Conservation (phyloP, 2,888 invertebrate species). For the Drosophila atroscutellata region DNA sequence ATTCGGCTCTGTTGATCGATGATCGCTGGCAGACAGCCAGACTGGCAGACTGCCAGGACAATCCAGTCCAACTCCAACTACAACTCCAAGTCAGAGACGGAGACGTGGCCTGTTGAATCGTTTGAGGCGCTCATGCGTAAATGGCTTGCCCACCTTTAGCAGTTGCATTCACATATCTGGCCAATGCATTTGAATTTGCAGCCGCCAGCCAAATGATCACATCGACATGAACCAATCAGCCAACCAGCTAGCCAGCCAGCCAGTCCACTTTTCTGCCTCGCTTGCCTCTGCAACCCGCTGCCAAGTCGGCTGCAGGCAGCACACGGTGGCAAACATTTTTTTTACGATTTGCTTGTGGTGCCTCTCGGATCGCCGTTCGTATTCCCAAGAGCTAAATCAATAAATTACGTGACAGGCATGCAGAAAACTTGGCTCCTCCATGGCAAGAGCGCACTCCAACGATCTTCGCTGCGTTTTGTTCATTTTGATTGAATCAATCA, state of each 20-base stretch:
- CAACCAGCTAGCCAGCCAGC: slow-evolving; percentile 36
- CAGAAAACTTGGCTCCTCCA: slow-evolving; percentile 75
- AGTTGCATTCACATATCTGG: slow-evolving; percentile 77
- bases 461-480: slow-evolving; percentile 65
- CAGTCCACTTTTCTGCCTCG: slow-evolving; percentile 52
- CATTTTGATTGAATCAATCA: slow-evolving; percentile 84
- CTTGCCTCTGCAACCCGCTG: not conserved
- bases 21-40: slow-evolving; percentile 55
- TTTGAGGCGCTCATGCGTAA: slow-evolving; percentile 76
- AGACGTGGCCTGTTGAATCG: slow-evolving; percentile 55
- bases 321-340: slow-evolving; percentile 76
- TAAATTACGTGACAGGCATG: slow-evolving; percentile 85
- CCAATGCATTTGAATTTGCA: slow-evolving; percentile 76
- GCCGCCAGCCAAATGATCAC: slow-evolving; percentile 72
- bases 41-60: not conserved
- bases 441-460: slow-evolving; percentile 27
- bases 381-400: slow-evolving; percentile 84
- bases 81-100: slow-evolving; percentile 15
- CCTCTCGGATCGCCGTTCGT: slow-evolving; percentile 52
- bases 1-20: slow-evolving; percentile 69
- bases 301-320: slow-evolving; percentile 53
- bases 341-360: slow-evolving; percentile 72
- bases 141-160: slow-evolving; percentile 67
- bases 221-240: slow-evolving; percentile 74
- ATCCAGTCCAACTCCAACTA: slow-evolving; percentile 32